Base-by-base conservation (phyloP, 2,888 invertebrate species). In the Acanthosoma haemorrhoidale region DNA sequence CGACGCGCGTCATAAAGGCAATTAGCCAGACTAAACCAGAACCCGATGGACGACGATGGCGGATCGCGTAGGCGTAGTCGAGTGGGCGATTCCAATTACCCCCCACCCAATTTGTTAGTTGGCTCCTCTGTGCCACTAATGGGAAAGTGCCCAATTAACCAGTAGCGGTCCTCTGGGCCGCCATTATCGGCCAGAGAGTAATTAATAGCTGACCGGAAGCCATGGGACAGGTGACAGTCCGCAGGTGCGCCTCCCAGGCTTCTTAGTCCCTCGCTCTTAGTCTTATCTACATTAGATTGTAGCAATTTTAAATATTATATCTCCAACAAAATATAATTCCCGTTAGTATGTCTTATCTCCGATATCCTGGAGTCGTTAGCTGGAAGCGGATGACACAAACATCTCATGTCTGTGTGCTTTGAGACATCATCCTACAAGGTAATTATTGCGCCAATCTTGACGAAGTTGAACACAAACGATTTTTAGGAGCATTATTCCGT, bases 31-130 rank as follows among this genome's bases (percentile, higher is more conserved):
- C n/a, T n/a, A n/a, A n/a, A n/a, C n/a, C n/a, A n/a, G n/a, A n/a
- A n/a, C n/a, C n/a, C n/a, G n/a, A 25, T 29, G 25, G 0, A 5
- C 6, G 3, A 13, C 25, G 13, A 51, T 51, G 51, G 25, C 25
- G 25, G 25, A 25, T 25, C 29, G 51, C n/a, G 51, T 51, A 25
- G 51, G 51, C 21, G 51, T 51, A 25, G n/a, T n/a, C n/a, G n/a
- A 34, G 61, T 61, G 61, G 61, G 61, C 61, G 38, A 61, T 61
- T 36, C 61, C 61, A 61, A 61, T 61, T 61, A 61, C 61, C 38
- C 61, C 36, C 36, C 36, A 6, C 13, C 38, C 61, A 61, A 61
- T 61, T 61, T 61, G 61, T 61, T 61, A 61, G 21, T 61, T 21
- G 29, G 16, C 31, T 16, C 32, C 34, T 16, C 32, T 32, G 32